Evolutionary conservation across 2,888 invertebrate genomes (phyloP), one percentile per base, ranked within the genome.

Genomic region (Lasioglossum villosulum): DNA sequence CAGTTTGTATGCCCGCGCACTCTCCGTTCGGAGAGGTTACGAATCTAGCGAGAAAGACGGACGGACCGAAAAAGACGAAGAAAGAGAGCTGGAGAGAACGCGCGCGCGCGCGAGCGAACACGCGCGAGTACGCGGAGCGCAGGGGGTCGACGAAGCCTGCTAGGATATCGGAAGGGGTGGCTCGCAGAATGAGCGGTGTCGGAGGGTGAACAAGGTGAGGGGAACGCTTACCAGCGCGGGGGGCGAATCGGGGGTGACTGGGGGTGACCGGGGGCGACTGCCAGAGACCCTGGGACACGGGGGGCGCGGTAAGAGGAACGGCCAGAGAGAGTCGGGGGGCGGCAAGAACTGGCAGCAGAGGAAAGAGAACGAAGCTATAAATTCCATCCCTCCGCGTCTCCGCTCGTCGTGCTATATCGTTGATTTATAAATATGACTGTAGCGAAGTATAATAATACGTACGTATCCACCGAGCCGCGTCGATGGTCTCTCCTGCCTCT

Each of bases 351-450:
- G 95, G 95, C 95, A 96, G 95, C 95, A 95, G 90, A 93, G 94
- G 92, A 94, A 94, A 93, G 94, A 94, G 94, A 94, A 93, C 94
- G 93, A 93, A 93, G 94, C 94, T 94, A 95, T 95, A 95, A 95
- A 95, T 95, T 94, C 93, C 94, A 92, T 93, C 94, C 94, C 93
- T 93, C 93, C 93, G 92, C 94, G 93, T 94, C 94, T 91, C 93
- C 92, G 93, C 94, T 93, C 93, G 93, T 93, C 94, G 93, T 94
- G 93, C 93, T 95, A 94, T 95, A 95, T 95, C 94, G 95, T 94
- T 95, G 95, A 95, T 95, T 95, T 95, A 95, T 95, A 95, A 95
- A 95, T 95, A 95, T 95, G 95, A 95, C 95, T 95, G 95, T 94
- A 94, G 94, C 94, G 93, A 95, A 94, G 95, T 95, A 95, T 95